A percentile compares a stretch with the other conserved stretches of the same genome.
Evolutionary conservation across 2,888 invertebrate genomes (phyloP).

Genomic region (Perizoma flavofasciatum): DNA sequence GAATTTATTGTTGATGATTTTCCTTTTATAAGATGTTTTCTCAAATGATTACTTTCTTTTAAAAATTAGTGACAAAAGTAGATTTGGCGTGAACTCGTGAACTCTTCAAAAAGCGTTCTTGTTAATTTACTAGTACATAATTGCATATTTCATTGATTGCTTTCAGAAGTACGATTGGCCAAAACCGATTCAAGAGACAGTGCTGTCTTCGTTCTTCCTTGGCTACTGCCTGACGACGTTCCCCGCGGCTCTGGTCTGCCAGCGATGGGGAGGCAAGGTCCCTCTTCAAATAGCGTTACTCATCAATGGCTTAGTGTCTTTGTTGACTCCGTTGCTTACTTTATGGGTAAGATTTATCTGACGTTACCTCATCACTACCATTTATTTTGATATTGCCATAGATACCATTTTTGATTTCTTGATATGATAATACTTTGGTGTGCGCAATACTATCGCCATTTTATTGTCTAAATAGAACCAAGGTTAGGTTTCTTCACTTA

Average conservation of each 20-base stretch:
- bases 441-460: too few relatives aligned
- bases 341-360: slow-evolving; percentile 48
- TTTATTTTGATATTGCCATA: background rate
- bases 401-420: too few relatives aligned
- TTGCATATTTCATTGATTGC: background rate
- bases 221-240: slow-evolving; percentile 79
- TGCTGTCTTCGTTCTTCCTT: slow-evolving; percentile 77
- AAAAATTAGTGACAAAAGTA: too few relatives aligned
- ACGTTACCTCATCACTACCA: background rate
- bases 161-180: slow-evolving; percentile 60
- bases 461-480: too few relatives aligned
- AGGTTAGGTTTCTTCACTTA: too few relatives aligned
- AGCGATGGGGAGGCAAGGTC: slow-evolving; percentile 85
- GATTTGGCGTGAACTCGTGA: too few relatives aligned
- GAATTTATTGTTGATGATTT: too few relatives aligned
- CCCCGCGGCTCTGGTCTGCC: slow-evolving; percentile 84
- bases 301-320: slow-evolving; percentile 51
- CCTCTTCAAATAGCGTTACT: slow-evolving; percentile 72
- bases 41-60: too few relatives aligned
- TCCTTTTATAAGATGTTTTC: too few relatives aligned
- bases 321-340: slow-evolving; percentile 58
- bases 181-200: slow-evolving; percentile 63
- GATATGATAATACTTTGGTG: too few relatives aligned
- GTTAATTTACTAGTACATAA: background rate
- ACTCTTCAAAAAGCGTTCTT: too few relatives aligned